Conservation (phyloP, 1,140 invertebrate genomes). For the Oncopeltus fasciatus region DNA sequence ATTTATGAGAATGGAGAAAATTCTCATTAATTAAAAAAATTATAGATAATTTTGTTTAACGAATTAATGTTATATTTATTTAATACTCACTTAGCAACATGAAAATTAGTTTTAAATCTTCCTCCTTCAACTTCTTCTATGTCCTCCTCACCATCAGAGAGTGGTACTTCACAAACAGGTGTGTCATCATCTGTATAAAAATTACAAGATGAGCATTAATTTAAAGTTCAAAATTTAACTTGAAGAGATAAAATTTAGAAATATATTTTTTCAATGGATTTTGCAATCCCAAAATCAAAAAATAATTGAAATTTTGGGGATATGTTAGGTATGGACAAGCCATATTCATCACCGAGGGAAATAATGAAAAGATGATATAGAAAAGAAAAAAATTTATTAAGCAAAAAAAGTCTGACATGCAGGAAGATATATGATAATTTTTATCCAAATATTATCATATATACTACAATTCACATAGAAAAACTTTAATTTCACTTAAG, state of each 20-base stretch:
- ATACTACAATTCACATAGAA: not conserved
- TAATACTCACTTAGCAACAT: slow-evolving; percentile 27
- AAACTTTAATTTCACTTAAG: no score
- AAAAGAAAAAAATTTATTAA: not conserved
- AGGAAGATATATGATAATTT: not conserved
- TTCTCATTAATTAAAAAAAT: no score
- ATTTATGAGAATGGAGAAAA: no score
- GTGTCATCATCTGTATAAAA: slow-evolving; percentile 25
- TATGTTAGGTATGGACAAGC: no score
- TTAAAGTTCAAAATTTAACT: not conserved
- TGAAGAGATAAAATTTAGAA: not conserved
- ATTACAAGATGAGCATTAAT: not conserved
- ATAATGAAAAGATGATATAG: not conserved
- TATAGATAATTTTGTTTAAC: no score
- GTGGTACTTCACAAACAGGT: slow-evolving; percentile 28
- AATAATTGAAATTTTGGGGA: not conserved
- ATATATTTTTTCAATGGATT: not conserved
- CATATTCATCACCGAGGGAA: not conserved
- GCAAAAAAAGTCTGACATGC: not conserved
- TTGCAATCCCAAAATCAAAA: not conserved
- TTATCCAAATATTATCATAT: not conserved
- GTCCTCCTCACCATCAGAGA: slow-evolving; percentile 31
- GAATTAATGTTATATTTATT: no score
- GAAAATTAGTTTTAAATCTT: slow-evolving; percentile 22
- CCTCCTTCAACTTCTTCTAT: slow-evolving; percentile 25